Evolutionary conservation across 2,888 invertebrate genomes (phyloP), one percentile per base, ranked within the genome.

Genomic region (Argyresthia albistria): DNA sequence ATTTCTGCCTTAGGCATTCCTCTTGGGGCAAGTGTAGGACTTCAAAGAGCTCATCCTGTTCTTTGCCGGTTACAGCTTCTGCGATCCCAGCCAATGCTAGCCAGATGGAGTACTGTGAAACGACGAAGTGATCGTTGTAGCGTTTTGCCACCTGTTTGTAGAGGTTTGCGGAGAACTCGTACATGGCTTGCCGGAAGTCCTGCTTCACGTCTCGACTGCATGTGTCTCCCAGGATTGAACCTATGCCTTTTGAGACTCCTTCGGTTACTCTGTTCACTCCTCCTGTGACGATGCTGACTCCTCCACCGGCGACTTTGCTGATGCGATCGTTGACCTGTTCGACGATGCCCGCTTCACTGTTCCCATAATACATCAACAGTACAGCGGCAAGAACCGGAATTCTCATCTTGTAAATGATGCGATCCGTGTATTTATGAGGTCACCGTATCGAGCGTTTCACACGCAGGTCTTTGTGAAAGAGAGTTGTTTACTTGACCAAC

Each of bases 101-200:
- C 72, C 70, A 72, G 1, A 67, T 57, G 0, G 62, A 58, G 10
- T 54, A 58, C 0, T 66, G 66, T 0, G 70, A 70, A 35, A 66
- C 54, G 0, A 60, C 61, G 12, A 68, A 67, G 42, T 69, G 59
- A 2, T 57, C 53, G 43, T 53, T 47, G 42, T 52, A 47, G 1
- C 46, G 3, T 51, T 39, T 10, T 4, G 59, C 57, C 14, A 57
- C 54, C 16, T 50, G 42, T 43, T 59, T 58, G 51, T 49, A 56
- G 35, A 59, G 15, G 8, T 48, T 39, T n/a, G 58, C 54, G 8
- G 57, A 57, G 36, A 58, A 58, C 14, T 53, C 54, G 42, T 55
- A 56, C 3, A 56, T 35, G 1, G 36, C 51, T 6, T 12, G 46
- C 8, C 54, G 55, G 51, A 56, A 58, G 9, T 58, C 55, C 4